A percentile compares a stretch with the other conserved stretches of the same genome.
Evolutionary conservation across 2,888 invertebrate genomes (phyloP).

Genomic region (Tanytarsus gracilentus): DNA sequence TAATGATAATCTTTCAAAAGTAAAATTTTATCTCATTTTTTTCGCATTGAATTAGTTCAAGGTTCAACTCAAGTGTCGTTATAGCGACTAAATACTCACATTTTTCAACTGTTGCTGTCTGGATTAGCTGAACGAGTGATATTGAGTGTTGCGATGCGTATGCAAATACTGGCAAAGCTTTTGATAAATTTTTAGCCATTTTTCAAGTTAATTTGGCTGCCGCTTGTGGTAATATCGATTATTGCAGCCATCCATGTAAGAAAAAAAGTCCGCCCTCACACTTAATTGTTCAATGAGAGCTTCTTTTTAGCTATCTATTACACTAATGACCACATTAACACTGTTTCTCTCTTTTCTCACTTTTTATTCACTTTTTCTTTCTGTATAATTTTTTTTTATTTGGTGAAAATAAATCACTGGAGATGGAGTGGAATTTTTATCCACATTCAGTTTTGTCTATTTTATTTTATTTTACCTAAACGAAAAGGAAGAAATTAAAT

Average conservation of each 20-base stretch:
- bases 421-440: too few relatives aligned
- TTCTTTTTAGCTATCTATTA: background rate
- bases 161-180: background rate
- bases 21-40: background rate
- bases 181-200: constrained; percentile 10
- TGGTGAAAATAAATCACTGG: too few relatives aligned
- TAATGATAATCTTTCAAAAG: background rate
- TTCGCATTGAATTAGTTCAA: background rate
- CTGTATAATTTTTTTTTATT: too few relatives aligned
- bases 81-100: background rate
- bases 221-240: background rate
- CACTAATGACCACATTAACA: background rate
- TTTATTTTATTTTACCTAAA: too few relatives aligned
- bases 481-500: too few relatives aligned
- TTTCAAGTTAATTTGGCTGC: constrained; percentile 4
- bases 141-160: background rate
- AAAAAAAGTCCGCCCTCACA: constrained; percentile 5
- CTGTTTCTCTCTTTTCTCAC: background rate
- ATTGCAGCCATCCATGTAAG: constrained; percentile 11
- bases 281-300: background rate
- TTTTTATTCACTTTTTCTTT: background rate
- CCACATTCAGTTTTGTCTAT: too few relatives aligned
- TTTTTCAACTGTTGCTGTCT: constrained; percentile 6
- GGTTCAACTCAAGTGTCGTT: background rate
- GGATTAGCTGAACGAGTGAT: background rate